Percentiles rank a stretch among this genome's conserved stretches.
phyloP scores from a whole-genome alignment of 2,113 vertebrate species.

The Bambusicola thoracicus region DNA sequence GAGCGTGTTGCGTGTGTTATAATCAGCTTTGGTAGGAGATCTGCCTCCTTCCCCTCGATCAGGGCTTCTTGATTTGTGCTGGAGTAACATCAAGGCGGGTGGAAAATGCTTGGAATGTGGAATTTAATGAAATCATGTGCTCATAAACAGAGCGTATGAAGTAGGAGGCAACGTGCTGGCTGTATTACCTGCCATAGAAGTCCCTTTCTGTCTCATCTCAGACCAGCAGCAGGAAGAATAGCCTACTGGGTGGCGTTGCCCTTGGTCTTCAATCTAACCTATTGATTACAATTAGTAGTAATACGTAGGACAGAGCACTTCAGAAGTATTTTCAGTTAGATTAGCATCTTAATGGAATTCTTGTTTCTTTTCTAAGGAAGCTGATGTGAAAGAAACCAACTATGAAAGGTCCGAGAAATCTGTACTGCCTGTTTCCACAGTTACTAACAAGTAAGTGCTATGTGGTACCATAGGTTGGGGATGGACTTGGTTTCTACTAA shows the following conservation, averaged over 20 bases:
- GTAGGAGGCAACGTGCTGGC: neutral
- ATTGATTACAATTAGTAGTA: neutral
- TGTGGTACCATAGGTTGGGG: neutral
- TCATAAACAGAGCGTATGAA: neutral
- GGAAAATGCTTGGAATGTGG: neutral
- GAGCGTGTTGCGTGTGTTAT: neutral
- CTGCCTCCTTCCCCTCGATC: neutral
- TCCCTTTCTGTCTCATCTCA: neutral
- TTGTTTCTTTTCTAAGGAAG: neutral
- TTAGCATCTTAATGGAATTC: neutral
- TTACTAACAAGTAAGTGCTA: neutral
- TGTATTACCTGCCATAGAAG: neutral
- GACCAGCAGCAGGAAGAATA: neutral
- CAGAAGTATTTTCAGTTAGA: constrained; percentile 19
- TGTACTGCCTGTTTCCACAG: neutral
- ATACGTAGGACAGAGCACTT: no score
- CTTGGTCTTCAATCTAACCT: neutral
- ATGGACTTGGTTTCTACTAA: neutral
- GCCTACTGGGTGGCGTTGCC: neutral
- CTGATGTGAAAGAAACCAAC: neutral
- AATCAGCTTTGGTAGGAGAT: neutral
- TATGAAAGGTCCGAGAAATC: neutral
- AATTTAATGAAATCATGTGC: neutral
- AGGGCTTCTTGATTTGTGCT: neutral
- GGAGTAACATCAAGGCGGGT: neutral